phyloP scores from a whole-genome alignment of 2,113 vertebrate genomes.

The Platysternon megacephalum region DNA sequence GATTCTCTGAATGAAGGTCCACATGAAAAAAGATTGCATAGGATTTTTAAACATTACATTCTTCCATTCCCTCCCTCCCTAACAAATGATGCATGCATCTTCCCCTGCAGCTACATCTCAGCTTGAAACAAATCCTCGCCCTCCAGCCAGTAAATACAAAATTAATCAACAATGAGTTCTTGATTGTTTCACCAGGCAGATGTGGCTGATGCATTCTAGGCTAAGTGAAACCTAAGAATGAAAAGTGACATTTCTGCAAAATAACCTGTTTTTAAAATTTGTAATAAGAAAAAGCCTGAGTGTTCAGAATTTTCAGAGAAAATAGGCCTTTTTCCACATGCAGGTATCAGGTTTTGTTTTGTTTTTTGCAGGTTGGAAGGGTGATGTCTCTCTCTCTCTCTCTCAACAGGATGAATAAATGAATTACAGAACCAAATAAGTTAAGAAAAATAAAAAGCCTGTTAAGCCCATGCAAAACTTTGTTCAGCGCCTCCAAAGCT shows the following conservation, averaged over 20 bases:
- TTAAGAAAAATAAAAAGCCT: neutral
- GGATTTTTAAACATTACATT: neutral
- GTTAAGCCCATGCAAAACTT: constrained; percentile 25
- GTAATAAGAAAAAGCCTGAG: neutral
- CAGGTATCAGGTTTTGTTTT: neutral
- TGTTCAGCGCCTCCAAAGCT: neutral
- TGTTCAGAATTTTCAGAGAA: neutral
- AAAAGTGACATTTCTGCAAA: constrained; percentile 32
- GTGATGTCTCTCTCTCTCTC: neutral
- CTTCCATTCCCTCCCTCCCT: neutral
- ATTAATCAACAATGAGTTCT: constrained; percentile 38
- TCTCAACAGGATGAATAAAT: neutral
- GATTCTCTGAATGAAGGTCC: neutral
- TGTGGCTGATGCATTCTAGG: neutral
- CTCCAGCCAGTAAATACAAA: neutral
- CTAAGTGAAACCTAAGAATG: constrained; percentile 25
- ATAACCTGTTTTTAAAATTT: constrained; percentile 4
- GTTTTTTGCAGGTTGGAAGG: neutral
- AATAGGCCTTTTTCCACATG: neutral
- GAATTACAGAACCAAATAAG: neutral
- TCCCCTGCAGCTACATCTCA: neutral
- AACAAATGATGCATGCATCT: neutral
- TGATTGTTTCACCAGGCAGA: neutral
- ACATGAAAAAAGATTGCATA: rapidly evolving
- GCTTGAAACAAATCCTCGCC: neutral